Percentiles rank a stretch among this genome's conserved stretches.
Conservation (phyloP, 2,113 vertebrate species). For the Myiozetetes cayanensis region DNA sequence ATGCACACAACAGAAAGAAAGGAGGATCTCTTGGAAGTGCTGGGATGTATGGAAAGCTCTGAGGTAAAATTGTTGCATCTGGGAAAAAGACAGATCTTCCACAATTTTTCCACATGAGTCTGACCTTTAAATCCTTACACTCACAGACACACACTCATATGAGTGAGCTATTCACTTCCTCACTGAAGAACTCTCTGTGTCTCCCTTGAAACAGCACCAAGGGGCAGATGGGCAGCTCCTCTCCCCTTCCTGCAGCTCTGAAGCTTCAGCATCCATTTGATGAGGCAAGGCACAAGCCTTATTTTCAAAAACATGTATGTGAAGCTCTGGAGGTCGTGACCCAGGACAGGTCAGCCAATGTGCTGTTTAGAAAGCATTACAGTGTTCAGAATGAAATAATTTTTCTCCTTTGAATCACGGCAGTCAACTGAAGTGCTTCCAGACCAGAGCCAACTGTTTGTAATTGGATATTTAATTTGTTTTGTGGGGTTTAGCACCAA, state of each 20-base stretch:
- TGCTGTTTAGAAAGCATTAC: constrained; percentile 13
- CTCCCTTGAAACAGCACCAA: neutral
- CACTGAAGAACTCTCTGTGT: neutral
- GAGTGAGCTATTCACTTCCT: neutral
- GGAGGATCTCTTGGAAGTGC: neutral
- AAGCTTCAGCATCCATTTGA: neutral
- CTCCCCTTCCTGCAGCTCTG: neutral
- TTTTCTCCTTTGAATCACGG: neutral
- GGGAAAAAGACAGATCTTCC: neutral
- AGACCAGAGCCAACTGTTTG: constrained; percentile 34
- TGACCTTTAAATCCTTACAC: neutral
- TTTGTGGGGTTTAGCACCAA: neutral
- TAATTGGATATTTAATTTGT: constrained; percentile 36
- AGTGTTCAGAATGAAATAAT: constrained; percentile 12
- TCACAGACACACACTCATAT: neutral
- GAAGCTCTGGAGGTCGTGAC: neutral
- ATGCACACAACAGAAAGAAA: neutral
- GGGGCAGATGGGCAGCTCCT: neutral
- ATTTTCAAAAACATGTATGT: neutral
- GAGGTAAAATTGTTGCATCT: neutral
- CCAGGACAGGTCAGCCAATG: constrained; percentile 3
- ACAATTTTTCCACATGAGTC: neutral
- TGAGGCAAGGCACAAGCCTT: neutral
- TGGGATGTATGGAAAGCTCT: neutral
- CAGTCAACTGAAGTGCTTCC: constrained; percentile 48